Conservation (phyloP, 2,113 vertebrate species). For the Sphyrna mokarran region DNA sequence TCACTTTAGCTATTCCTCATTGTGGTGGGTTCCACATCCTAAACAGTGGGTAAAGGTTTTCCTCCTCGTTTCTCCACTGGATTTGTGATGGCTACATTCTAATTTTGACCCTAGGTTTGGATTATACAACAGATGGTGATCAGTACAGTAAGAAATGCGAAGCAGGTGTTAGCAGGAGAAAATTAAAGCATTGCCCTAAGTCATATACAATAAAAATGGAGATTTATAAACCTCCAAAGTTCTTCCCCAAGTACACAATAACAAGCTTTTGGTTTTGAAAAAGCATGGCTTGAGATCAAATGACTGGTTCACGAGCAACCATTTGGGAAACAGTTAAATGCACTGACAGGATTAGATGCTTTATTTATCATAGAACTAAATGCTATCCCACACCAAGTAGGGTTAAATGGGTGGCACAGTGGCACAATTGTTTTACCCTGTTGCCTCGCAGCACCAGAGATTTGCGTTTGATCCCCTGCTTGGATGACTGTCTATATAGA, state of each 20-base stretch:
- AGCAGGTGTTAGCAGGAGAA: neutral
- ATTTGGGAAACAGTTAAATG: neutral
- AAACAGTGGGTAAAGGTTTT: neutral
- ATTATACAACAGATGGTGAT: neutral
- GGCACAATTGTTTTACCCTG: too few species aligned
- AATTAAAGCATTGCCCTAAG: neutral
- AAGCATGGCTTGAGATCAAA: neutral
- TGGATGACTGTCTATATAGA: too few species aligned
- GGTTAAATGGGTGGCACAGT: neutral
- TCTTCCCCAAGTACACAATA: neutral
- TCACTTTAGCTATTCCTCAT: neutral
- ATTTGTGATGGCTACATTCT: neutral
- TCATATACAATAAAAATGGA: neutral
- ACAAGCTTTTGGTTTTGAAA: neutral
- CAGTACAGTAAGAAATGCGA: neutral
- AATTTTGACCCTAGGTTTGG: neutral
- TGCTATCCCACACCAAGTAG: neutral
- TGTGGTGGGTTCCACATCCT: neutral
- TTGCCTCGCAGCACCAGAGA: too few species aligned
- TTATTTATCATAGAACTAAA: neutral
- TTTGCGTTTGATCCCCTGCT: too few species aligned
- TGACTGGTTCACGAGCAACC: neutral
- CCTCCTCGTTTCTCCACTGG: neutral
- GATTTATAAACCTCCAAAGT: neutral
- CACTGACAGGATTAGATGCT: neutral